These are phyloP conservation scores for Oryzias curvinotus DNA, from an alignment of 2,113 vertebrate genomes.

Conservation along the genomic window DNA sequence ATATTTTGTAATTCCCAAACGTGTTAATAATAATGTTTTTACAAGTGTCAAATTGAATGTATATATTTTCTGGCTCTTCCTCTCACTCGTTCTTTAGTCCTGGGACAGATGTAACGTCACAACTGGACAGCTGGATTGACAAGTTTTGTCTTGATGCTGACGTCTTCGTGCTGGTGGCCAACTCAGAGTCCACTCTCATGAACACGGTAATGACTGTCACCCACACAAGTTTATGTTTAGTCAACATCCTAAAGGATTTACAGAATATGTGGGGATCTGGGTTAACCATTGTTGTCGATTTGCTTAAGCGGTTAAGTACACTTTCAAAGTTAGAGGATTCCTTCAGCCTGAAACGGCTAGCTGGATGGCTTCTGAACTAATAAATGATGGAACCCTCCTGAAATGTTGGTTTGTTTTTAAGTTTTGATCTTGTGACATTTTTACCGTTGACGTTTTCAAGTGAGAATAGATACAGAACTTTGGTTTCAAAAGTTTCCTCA, in stretches of 20 bases:
- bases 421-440: too few species aligned
- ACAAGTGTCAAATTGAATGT: not conserved
- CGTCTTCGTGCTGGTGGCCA: slow-evolving; percentile 96
- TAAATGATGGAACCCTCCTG: not conserved
- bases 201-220: slow-evolving; percentile 83
- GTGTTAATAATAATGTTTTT: not conserved
- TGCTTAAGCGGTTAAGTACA: not conserved
- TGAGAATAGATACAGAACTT: too few species aligned
- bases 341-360: not conserved
- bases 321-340: too few species aligned
- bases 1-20: not conserved
- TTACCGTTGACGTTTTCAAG: too few species aligned
- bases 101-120: slow-evolving; percentile 93
- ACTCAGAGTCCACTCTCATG: slow-evolving; percentile 98
- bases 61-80: slow-evolving; percentile 1
- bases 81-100: slow-evolving; percentile 75
- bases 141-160: slow-evolving; percentile 98
- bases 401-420: not conserved
- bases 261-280: not conserved
- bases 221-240: not conserved
- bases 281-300: not conserved
- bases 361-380: not conserved
- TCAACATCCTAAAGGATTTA: not conserved
- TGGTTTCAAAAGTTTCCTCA: too few species aligned
- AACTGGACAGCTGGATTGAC: slow-evolving; percentile 97